Base-by-base conservation (phyloP, 1,140 invertebrate species). In the Caenorhabditis inopinata region DNA sequence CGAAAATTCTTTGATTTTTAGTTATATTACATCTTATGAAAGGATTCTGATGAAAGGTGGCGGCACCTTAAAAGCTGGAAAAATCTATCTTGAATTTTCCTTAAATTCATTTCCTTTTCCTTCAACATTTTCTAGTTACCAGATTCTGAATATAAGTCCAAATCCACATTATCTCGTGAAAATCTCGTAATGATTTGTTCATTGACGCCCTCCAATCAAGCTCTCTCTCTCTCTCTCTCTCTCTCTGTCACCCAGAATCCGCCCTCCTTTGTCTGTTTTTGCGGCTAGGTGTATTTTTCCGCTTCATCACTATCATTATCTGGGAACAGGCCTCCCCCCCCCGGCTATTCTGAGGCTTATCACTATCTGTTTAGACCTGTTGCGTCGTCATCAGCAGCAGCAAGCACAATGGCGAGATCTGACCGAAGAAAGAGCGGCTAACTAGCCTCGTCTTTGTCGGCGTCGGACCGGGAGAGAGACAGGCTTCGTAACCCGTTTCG, bases 131-230 rank as follows among this genome's bases (percentile, higher is more conserved):
- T 42, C 38, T 42, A 42, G 38, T 42, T 42, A 7, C 38, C 38
- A 42, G 14, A 42, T 42, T 14, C 38, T 14, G 38, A 42, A n/a
- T n/a, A n/a, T n/a, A n/a, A n/a, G 5, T 42, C 38, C 38, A 42
- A 42, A 42, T 7, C 14, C 38, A 5, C 1, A 68, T 29, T 2
- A 32, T 58, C 51, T 32, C 51, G 18, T 23, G 32, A 68, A 29
- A n/a, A 68, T 68, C 58, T 42, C 58, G 32, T 68, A 68, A 68
- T 21, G 58, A 68, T 68, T 68, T 68, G 58, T 38, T 68, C 58
- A 68, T 29, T 68, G 58, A 38, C n/a, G n/a, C n/a, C n/a, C n/a
- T n/a, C n/a, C n/a, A n/a, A n/a, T n/a, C n/a, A n/a, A n/a, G 1
- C 6, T 48, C 12, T 32, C 51, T 58, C 18, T 29, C 12, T 25